Evolutionary conservation across 2,797 vertebrate genomes (phyloP).

Genomic region (Microtus agrestis): DNA sequence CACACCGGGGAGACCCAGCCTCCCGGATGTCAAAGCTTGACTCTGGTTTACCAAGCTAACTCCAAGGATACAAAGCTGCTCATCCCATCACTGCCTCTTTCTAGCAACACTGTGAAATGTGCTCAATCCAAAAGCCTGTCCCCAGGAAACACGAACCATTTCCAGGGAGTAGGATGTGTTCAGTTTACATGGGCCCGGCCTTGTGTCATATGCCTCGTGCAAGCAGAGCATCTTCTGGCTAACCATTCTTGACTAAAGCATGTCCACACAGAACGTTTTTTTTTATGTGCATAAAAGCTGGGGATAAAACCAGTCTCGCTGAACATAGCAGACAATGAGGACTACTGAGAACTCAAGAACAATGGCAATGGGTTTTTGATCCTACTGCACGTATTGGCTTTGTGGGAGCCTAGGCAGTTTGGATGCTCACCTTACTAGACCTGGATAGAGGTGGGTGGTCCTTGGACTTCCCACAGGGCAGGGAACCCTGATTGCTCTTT

Average conservation of each 20-base stretch:
- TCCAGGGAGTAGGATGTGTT: not conserved
- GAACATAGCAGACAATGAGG: too few species aligned
- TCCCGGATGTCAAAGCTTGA: not conserved
- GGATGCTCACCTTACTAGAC: too few species aligned
- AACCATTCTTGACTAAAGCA: not conserved
- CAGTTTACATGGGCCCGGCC: rapidly evolving
- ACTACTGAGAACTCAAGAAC: too few species aligned
- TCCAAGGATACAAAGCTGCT: not conserved
- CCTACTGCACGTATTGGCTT: too few species aligned
- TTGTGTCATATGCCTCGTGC: not conserved
- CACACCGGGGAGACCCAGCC: not conserved
- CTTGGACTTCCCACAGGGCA: too few species aligned
- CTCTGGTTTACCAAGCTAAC: conserved; percentile 3
- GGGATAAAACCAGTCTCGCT: too few species aligned
- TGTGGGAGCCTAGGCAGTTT: too few species aligned
- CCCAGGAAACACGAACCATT: not conserved
- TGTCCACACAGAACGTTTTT: not conserved
- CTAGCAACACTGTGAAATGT: conserved; percentile 54
- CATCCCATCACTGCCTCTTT: not conserved
- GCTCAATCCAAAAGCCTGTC: conserved; percentile 46
- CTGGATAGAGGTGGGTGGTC: too few species aligned
- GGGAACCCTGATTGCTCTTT: too few species aligned
- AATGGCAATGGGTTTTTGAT: too few species aligned
- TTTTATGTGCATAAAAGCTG: too few species aligned
- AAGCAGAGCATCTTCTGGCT: conserved; percentile 50